Percentiles rank a stretch among this genome's conserved stretches.
Evolutionary conservation across 2,797 vertebrate species (phyloP).

Genomic region (Rhinophrynus dorsalis): DNA sequence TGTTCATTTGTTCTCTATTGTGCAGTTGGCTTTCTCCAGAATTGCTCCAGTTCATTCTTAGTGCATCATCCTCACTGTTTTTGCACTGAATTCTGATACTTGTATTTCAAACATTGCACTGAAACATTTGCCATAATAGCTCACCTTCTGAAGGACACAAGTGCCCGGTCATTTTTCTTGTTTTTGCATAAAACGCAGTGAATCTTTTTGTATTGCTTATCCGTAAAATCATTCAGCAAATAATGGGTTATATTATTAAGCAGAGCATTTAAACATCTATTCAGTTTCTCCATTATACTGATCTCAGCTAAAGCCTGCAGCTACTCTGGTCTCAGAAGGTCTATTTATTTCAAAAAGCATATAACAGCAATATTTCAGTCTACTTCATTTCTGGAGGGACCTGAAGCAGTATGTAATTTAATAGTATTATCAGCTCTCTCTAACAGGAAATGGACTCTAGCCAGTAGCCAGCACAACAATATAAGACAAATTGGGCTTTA

Average conservation of each 20-base stretch:
- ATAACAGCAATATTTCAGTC: constrained; percentile 34
- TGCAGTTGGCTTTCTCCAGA: too few relatives aligned
- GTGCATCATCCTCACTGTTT: too few relatives aligned
- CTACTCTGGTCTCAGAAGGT: neutral
- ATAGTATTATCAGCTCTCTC: constrained; percentile 6
- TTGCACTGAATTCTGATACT: too few relatives aligned
- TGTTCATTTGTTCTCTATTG: too few relatives aligned
- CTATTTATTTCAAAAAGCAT: constrained; percentile 30
- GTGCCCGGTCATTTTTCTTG: too few relatives aligned
- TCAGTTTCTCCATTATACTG: constrained; percentile 1
- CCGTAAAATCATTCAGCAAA: neutral
- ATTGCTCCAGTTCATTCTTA: too few relatives aligned
- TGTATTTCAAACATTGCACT: too few relatives aligned
- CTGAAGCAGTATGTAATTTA: constrained; percentile 6
- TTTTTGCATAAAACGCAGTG: too few relatives aligned
- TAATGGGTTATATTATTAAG: neutral
- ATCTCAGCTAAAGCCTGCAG: constrained; percentile 29
- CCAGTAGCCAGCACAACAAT: too few relatives aligned
- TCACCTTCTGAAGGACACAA: too few relatives aligned
- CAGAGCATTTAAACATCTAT: constrained; percentile 15
- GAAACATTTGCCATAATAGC: too few relatives aligned
- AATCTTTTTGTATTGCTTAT: neutral
- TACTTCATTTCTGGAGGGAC: constrained; percentile 30
- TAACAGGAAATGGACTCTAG: constrained; percentile 20
- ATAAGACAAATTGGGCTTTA: neutral